Base-by-base conservation (phyloP, 2,888 invertebrate genomes). In the Idaea dimidiata region DNA sequence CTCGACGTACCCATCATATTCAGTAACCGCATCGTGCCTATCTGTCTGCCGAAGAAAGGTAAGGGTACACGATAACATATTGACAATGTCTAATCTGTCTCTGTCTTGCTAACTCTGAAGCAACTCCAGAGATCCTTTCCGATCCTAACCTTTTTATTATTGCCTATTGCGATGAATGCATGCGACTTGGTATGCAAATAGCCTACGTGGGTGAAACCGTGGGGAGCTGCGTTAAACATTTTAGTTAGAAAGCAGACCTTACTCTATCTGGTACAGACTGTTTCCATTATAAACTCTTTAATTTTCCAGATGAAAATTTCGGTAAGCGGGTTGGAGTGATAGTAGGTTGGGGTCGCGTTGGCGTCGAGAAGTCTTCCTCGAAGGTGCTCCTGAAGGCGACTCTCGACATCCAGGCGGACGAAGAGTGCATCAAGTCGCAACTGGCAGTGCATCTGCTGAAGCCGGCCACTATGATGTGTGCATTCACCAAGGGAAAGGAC, bases 381-480 rank as follows among this genome's bases (percentile, higher is more conserved):
- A 88, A 85, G 62, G 87, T 85, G 10, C 81, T 94, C 1, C 73
- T 93, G 62, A 88, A 91, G 71, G 93, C 93, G 0, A 80, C 79
- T 3, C 77, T 94, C 7, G 83, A 85, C 59, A 87, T 94, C 6
- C 84, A 93, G 57, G 73, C 87, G 0, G 87, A 88, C 58, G 73
- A 81, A 2, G 83, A 84, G 14, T 94, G 94, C 69, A 74, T 76
- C 79, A 81, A 80, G 63, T 93, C 86, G 32, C 85, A 86, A 72
- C 77, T 88, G 58, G 77, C 84, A 62, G 81, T 89, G 70, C 93
- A 94, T 74, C 75, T 94, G 8, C 75, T 94, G 8, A 88, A 90
- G 43, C 83, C 90, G n/a, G 66, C 59, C 4, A 90, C 91, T 4
- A 94, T 94, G 93, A 85, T 94, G 91, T 96, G 96, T 79, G 95